Conservation (phyloP, 1,140 invertebrate genomes). For the Lepidurus apus region DNA sequence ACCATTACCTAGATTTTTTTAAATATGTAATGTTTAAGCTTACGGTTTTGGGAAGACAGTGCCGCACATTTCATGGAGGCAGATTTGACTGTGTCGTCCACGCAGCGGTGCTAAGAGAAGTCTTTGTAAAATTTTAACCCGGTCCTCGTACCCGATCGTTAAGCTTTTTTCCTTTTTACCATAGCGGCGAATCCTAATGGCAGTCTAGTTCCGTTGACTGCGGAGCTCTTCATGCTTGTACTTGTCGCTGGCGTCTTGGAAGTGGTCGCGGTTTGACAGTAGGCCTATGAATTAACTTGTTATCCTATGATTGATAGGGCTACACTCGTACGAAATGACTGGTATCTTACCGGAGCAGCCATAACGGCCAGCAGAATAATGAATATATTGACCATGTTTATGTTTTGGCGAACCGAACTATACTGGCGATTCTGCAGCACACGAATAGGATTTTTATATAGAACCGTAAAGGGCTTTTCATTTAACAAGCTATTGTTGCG, state of each 20-base stretch:
- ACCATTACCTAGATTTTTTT: neutral
- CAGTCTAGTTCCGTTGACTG: neutral
- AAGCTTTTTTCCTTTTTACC: neutral
- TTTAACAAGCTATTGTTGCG: conserved; percentile 10
- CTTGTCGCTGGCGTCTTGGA: neutral
- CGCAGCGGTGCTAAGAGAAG: neutral
- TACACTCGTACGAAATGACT: neutral
- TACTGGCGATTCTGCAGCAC: neutral
- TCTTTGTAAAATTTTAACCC: neutral
- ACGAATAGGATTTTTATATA: neutral
- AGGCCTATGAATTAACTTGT: neutral
- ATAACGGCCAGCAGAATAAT: neutral
- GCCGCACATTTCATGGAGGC: neutral
- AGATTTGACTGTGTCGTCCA: neutral
- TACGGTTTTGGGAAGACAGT: neutral
- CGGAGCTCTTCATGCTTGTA: neutral
- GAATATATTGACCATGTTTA: neutral
- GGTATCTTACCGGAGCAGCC: conserved; percentile 5
- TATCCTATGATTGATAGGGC: neutral
- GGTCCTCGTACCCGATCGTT: neutral
- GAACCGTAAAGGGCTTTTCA: neutral
- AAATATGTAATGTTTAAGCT: neutral
- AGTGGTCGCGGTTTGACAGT: neutral
- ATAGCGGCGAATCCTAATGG: neutral
- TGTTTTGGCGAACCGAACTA: neutral